Conservation (phyloP, 2,113 vertebrate species). For the Indicator maculatus region DNA sequence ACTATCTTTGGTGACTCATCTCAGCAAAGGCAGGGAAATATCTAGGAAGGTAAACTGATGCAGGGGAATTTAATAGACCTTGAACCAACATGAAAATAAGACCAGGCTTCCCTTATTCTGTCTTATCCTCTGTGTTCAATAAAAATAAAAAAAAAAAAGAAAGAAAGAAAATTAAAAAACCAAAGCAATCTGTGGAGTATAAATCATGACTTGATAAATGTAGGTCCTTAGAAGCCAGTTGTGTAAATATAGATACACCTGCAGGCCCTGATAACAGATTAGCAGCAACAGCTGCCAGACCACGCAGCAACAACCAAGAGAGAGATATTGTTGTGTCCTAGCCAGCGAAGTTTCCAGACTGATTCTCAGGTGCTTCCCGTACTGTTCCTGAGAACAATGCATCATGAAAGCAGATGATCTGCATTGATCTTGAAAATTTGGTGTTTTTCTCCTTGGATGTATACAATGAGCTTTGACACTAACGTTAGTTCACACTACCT, state of each 20-base stretch:
- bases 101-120: background rate
- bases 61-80: background rate
- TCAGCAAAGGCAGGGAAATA: background rate
- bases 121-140: background rate
- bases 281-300: constrained; percentile 68
- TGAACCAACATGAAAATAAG: constrained; percentile 16
- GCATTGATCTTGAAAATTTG: constrained; percentile 52
- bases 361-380: constrained; percentile 67
- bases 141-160: background rate
- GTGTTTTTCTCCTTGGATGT: constrained; percentile 5
- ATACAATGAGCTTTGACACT: background rate
- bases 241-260: constrained; percentile 69
- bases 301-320: constrained; percentile 56
- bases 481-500: background rate
- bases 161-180: background rate
- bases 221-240: constrained; percentile 69
- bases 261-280: constrained; percentile 72
- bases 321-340: constrained; percentile 49
- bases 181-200: constrained; percentile 38
- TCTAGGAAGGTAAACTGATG: background rate
- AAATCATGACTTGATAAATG: constrained; percentile 67
- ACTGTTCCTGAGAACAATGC: constrained; percentile 43
- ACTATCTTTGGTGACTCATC: background rate
- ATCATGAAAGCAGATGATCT: constrained; percentile 51
- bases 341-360: constrained; percentile 64